phyloP scores from a whole-genome alignment of 2,113 vertebrate species.

The Indri indri region DNA sequence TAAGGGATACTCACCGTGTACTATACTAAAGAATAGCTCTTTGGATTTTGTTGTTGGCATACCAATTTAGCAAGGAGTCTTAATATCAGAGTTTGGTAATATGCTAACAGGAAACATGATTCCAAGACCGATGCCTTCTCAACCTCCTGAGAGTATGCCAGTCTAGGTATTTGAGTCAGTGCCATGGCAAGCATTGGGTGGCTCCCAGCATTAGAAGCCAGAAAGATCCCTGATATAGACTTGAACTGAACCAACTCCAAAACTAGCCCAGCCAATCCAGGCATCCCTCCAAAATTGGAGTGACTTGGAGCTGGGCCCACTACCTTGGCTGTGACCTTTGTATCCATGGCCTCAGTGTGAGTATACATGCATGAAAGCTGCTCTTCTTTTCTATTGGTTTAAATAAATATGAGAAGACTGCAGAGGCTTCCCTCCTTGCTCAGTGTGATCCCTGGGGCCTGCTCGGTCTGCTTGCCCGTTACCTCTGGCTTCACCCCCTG shows the following conservation, averaged over 20 bases:
- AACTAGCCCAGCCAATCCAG: not conserved
- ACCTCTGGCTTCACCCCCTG: not conserved
- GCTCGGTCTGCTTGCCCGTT: not conserved
- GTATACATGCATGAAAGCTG: not conserved
- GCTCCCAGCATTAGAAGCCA: not conserved
- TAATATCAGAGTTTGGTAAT: not conserved
- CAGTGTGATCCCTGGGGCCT: too few relatives aligned
- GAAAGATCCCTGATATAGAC: not conserved
- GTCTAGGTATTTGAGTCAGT: conserved; percentile 24
- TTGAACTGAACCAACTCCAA: not conserved
- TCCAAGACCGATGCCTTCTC: conserved; percentile 19
- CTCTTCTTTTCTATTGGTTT: not conserved
- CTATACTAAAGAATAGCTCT: not conserved
- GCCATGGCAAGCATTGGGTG: conserved; percentile 11
- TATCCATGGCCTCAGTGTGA: not conserved
- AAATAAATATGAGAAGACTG: not conserved
- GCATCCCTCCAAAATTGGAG: conserved; percentile 24
- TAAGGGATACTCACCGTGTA: not conserved
- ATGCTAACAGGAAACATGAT: conserved; percentile 8
- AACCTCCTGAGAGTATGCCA: not conserved
- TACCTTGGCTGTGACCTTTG: conserved; percentile 21
- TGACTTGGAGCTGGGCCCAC: conserved; percentile 19
- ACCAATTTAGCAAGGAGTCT: not conserved
- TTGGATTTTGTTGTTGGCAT: not conserved
- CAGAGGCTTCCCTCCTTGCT: not conserved